Evolutionary conservation across 2,113 vertebrate species (phyloP).

Genomic region (Notarius lentiginosus): DNA sequence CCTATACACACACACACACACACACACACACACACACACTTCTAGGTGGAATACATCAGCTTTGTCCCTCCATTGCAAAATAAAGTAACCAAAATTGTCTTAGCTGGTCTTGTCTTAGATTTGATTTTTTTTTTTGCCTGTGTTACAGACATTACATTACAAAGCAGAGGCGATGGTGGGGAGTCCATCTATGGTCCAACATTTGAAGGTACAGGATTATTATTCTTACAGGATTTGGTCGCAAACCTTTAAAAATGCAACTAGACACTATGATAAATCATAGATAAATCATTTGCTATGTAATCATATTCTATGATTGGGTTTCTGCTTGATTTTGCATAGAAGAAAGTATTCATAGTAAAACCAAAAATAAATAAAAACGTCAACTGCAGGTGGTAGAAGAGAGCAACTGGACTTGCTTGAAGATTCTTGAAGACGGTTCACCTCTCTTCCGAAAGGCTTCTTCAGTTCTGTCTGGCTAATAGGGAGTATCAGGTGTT

Average conservation of each 20-base stretch:
- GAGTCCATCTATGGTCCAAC: constrained; percentile 83
- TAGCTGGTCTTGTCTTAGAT: background rate
- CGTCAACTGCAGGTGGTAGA: too few species aligned
- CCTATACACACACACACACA: constrained; percentile 30
- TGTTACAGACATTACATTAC: constrained; percentile 76
- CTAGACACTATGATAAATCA: background rate
- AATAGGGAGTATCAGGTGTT: too few species aligned
- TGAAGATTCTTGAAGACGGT: too few species aligned
- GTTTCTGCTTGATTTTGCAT: background rate
- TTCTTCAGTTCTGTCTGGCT: too few species aligned
- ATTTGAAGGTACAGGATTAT: constrained; percentile 76
- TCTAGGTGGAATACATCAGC: background rate
- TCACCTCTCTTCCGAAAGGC: too few species aligned
- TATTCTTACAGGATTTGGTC: background rate
- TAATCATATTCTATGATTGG: background rate
- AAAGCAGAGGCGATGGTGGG: constrained; percentile 75
- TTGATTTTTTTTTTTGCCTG: background rate
- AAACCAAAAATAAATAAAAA: background rate
- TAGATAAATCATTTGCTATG: background rate
- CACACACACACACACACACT: background rate
- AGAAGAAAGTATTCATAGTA: background rate
- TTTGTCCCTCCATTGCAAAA: background rate
- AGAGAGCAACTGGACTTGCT: too few species aligned
- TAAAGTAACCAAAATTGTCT: background rate
- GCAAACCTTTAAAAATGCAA: background rate